Conservation (phyloP, 1,140 invertebrate species). For the Trissolcus basalis region DNA sequence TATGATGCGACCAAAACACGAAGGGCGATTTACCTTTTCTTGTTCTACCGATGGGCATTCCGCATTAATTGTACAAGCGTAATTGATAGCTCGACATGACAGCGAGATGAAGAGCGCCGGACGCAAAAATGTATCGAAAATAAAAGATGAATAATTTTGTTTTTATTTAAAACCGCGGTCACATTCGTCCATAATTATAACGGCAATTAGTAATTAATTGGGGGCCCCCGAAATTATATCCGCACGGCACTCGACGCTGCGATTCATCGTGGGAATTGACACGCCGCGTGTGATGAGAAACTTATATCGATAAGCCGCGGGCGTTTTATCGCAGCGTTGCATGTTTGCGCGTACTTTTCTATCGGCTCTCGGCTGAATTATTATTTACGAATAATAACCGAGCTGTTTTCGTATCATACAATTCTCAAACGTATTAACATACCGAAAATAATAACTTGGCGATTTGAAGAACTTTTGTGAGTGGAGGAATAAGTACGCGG, state of each 20-base stretch:
- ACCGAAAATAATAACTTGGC: slow-evolving; percentile 24
- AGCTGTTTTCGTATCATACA: slow-evolving; percentile 23
- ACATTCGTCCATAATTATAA: slow-evolving; percentile 62
- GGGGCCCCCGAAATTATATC: slow-evolving; percentile 51
- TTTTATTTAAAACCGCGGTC: not conserved
- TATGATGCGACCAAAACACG: slow-evolving; percentile 22
- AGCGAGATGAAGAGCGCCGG: not conserved
- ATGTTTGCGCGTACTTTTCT: slow-evolving; percentile 9
- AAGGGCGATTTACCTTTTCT: too few species aligned
- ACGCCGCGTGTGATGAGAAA: slow-evolving; percentile 36
- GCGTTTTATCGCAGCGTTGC: slow-evolving; percentile 27
- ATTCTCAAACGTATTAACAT: slow-evolving; percentile 40
- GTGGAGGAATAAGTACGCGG: not conserved
- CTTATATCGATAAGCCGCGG: slow-evolving; percentile 23
- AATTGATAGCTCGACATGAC: slow-evolving; percentile 49
- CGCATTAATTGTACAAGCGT: slow-evolving; percentile 41
- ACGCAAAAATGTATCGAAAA: slow-evolving; percentile 19
- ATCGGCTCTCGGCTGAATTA: slow-evolving; percentile 16
- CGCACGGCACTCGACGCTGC: slow-evolving; percentile 8
- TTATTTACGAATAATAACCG: slow-evolving; percentile 35
- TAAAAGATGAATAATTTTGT: too few species aligned
- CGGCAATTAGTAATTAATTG: slow-evolving; percentile 69
- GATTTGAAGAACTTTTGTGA: not conserved
- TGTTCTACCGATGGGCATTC: slow-evolving; percentile 22
- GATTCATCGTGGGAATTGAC: slow-evolving; percentile 56